Percentiles rank a stretch among this genome's conserved stretches.
These are phyloP conservation scores for Trissoscelio sp. DNA, from an alignment of 2,888 invertebrate genomes.

Conservation along the genomic window DNA sequence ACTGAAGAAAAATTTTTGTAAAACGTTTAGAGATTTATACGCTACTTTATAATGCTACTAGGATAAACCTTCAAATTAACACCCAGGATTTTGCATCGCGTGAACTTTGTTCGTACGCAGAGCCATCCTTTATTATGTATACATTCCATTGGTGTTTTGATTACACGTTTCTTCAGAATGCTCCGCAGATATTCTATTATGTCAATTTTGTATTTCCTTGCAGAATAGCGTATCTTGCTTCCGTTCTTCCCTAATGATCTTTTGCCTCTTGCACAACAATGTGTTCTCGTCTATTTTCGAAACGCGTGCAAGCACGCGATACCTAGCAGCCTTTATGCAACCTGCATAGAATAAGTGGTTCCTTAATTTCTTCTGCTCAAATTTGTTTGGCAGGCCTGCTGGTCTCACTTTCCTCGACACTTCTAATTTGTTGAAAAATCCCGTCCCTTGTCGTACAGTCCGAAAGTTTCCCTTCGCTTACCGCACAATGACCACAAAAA, in stretches of 20 bases:
- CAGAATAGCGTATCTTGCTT: not conserved
- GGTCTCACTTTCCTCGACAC: not conserved
- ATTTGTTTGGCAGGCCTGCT: not conserved
- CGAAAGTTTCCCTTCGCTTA: constrained; percentile 18
- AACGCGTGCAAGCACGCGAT: constrained; percentile 56
- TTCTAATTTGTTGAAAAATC: not conserved
- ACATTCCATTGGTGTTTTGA: not conserved
- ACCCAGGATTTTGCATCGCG: not conserved
- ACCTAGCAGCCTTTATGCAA: constrained; percentile 25
- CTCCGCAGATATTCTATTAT: constrained; percentile 18
- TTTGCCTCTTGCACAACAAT: constrained; percentile 27
- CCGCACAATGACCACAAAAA: constrained; percentile 51
- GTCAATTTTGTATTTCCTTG: constrained; percentile 21
- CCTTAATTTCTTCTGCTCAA: not conserved
- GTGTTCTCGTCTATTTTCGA: constrained; percentile 14
- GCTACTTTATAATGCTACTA: too few species aligned
- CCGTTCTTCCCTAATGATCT: constrained; percentile 24
- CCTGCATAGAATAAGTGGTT: constrained; percentile 4
- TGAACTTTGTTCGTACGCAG: not conserved
- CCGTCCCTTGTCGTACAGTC: not conserved
- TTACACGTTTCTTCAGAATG: constrained; percentile 9
- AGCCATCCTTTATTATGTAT: not conserved
- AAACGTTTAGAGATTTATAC: too few species aligned
- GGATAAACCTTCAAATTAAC: not conserved
- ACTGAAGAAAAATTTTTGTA: too few species aligned